A percentile compares a stretch with the other conserved stretches of the same genome.
Evolutionary conservation across 2,797 vertebrate genomes (phyloP).

Genomic region (Lagothrix lagotricha): DNA sequence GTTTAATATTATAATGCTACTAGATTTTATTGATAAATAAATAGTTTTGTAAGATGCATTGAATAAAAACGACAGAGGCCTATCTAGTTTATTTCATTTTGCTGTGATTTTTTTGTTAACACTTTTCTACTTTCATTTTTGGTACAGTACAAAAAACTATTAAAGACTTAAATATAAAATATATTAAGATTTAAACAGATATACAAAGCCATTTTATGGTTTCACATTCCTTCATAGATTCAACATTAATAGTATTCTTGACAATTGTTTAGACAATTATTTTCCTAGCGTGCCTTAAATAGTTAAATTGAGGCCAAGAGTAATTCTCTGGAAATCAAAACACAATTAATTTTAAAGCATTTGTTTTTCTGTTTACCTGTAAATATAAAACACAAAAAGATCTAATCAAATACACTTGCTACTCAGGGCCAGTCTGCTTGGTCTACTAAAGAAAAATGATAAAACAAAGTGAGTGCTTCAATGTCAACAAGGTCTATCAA

Average conservation of each 20-base stretch:
- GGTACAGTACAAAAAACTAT: neutral
- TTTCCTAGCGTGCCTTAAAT: neutral
- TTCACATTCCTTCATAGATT: no score
- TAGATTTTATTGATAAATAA: neutral
- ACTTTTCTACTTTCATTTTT: neutral
- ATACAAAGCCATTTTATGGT: neutral
- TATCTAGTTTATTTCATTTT: neutral
- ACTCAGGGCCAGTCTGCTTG: neutral
- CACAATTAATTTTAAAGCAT: neutral
- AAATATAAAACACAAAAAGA: neutral
- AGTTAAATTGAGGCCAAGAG: neutral
- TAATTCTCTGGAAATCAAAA: neutral
- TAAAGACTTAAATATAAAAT: neutral
- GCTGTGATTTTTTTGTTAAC: neutral
- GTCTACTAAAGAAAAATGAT: slow-evolving; percentile 52
- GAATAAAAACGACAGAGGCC: neutral
- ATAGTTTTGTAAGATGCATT: neutral
- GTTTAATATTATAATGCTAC: neutral
- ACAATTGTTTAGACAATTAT: neutral
- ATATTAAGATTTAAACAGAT: neutral
- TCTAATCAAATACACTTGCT: slow-evolving; percentile 20
- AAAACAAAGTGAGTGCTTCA: slow-evolving; percentile 62
- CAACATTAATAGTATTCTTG: neutral
- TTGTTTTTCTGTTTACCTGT: neutral
- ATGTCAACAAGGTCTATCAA: slow-evolving; percentile 65